A percentile compares a stretch with the other conserved stretches of the same genome.
phyloP scores from a whole-genome alignment of 2,888 invertebrate genomes.

The Bibio marci region DNA sequence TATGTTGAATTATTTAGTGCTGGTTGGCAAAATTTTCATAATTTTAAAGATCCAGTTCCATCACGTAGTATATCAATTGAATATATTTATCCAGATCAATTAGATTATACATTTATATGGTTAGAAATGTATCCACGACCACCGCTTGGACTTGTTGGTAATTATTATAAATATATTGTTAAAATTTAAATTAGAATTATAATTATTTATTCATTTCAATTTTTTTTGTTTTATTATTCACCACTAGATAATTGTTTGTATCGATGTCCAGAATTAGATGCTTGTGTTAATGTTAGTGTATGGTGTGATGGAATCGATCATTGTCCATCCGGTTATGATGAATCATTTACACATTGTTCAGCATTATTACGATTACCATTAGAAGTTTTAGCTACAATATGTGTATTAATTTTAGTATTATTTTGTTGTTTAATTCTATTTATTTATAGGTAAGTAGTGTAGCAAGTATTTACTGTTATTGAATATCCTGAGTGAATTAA shows the following conservation, averaged over 20 bases:
- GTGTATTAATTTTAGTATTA: conserved; percentile 29
- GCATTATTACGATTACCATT: conserved; percentile 59
- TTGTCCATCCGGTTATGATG: conserved; percentile 67
- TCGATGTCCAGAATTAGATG: conserved; percentile 62
- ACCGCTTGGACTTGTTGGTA: conserved; percentile 29
- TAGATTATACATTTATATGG: conserved; percentile 64
- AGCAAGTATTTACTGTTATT: not conserved
- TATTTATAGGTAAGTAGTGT: conserved; percentile 33
- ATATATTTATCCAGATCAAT: conserved; percentile 58
- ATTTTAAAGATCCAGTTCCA: conserved; percentile 37
- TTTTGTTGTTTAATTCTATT: conserved; percentile 31
- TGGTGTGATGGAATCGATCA: conserved; percentile 68
- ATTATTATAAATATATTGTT: too few relatives aligned
- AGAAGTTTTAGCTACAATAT: conserved; percentile 44
- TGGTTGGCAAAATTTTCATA: conserved; percentile 52
- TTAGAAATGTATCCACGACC: conserved; percentile 51
- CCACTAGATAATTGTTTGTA: conserved; percentile 47
- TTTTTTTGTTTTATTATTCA: not conserved
- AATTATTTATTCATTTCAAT: not conserved
- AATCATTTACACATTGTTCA: conserved; percentile 63
- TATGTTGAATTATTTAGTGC: conserved; percentile 70
- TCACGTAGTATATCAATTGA: conserved; percentile 58
- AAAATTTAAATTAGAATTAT: too few relatives aligned
- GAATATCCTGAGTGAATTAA: too few relatives aligned
- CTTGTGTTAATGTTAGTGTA: conserved; percentile 59